phyloP scores from a whole-genome alignment of 1,140 invertebrate species.

The Yoshiicerus persimilis region DNA sequence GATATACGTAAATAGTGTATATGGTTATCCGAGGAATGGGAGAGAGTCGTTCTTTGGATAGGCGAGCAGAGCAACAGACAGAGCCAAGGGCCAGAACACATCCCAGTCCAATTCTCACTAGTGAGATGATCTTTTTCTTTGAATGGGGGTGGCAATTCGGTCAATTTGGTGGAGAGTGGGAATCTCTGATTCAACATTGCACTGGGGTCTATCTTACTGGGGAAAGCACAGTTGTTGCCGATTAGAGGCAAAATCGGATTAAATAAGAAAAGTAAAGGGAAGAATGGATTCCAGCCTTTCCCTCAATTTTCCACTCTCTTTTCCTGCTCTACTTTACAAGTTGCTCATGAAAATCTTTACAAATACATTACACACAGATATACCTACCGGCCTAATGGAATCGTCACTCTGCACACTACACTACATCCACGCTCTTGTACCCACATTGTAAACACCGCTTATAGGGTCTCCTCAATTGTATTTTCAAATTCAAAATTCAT shows the following conservation, averaged over 20 bases:
- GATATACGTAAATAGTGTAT: too few species aligned
- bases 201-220: constrained; percentile 36
- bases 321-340: not conserved
- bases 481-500: not conserved
- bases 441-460: not conserved
- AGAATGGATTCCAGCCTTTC: not conserved
- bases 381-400: not conserved
- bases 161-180: constrained; percentile 46
- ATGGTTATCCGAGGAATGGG: too few species aligned
- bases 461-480: not conserved
- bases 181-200: constrained; percentile 34
- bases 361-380: not conserved
- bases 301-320: not conserved
- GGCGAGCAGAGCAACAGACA: not conserved
- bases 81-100: constrained; percentile 25
- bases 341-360: not conserved
- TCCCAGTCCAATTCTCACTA: constrained; percentile 30
- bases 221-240: constrained; percentile 48
- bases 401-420: not conserved
- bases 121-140: constrained; percentile 30
- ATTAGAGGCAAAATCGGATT: constrained; percentile 49
- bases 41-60: not conserved
- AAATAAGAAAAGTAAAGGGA: constrained; percentile 28
- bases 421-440: not conserved
- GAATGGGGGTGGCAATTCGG: constrained; percentile 35